Percentiles rank a stretch among this genome's conserved stretches.
These are phyloP conservation scores for Canis aureus DNA, from an alignment of 2,113 vertebrate genomes.

Conservation along the genomic window DNA sequence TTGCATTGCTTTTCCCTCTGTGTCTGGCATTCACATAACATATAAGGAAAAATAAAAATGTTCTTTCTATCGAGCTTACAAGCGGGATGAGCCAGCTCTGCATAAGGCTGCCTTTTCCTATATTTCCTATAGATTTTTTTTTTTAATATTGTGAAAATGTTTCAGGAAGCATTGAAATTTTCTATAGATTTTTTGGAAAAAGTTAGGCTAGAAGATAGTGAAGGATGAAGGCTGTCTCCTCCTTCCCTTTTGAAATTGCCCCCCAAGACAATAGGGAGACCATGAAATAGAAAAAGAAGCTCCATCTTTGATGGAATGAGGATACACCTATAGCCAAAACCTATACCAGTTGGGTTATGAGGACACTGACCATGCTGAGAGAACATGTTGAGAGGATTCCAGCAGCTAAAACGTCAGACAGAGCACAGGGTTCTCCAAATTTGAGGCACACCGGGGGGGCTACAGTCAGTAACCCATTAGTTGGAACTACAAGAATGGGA, in stretches of 20 bases:
- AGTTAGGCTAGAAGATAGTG: not conserved
- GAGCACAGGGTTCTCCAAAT: not conserved
- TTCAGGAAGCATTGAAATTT: not conserved
- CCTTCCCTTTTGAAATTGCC: not conserved
- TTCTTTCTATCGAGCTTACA: not conserved
- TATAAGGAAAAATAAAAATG: not conserved
- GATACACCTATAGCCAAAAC: not conserved
- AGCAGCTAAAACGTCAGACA: not conserved
- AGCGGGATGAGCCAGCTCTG: not conserved
- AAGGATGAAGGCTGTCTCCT: not conserved
- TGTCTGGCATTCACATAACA: not conserved
- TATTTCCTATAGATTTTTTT: not conserved
- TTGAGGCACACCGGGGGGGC: not conserved
- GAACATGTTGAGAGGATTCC: not conserved
- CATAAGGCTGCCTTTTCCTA: not conserved
- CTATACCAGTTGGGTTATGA: not conserved
- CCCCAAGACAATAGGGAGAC: not conserved
- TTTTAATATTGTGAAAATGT: not conserved
- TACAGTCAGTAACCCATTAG: not conserved
- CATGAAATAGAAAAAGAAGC: not conserved
- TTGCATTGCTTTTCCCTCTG: not conserved
- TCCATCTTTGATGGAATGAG: not conserved
- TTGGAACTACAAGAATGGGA: not conserved
- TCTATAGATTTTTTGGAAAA: not conserved
- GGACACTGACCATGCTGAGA: not conserved